Conservation (phyloP, 2,888 invertebrate species). For the Theristus sp. region DNA sequence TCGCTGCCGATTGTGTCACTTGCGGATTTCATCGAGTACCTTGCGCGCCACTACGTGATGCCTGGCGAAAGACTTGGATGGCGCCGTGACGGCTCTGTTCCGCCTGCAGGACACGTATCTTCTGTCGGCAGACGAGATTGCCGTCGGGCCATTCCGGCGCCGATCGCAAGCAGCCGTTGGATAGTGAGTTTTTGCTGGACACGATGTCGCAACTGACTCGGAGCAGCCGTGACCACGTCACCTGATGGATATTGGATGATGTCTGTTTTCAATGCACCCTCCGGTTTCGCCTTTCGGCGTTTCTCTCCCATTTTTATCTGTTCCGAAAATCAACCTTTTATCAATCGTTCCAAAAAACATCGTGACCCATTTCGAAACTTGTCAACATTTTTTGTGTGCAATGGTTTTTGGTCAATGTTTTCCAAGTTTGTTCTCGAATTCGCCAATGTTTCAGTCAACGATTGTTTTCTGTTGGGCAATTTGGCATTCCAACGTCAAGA, state of each 20-base stretch:
- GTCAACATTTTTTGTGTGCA: too few relatives aligned
- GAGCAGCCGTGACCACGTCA: background rate
- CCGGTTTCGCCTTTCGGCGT: too few relatives aligned
- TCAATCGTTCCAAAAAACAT: too few relatives aligned
- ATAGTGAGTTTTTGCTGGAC: too few relatives aligned
- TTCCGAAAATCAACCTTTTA: too few relatives aligned
- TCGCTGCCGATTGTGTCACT: too few relatives aligned
- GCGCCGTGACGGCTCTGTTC: background rate
- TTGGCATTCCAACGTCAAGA: background rate
- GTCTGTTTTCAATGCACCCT: background rate
- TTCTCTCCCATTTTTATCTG: too few relatives aligned
- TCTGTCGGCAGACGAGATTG: background rate
- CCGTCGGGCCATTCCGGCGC: too few relatives aligned
- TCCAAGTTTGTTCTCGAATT: too few relatives aligned
- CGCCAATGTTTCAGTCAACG: background rate
- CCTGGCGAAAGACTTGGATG: background rate
- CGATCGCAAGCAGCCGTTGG: too few relatives aligned
- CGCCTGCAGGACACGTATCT: background rate
- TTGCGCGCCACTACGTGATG: background rate
- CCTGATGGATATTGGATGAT: background rate
- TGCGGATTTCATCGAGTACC: background rate
- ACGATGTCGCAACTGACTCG: background rate
- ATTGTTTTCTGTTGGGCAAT: background rate
- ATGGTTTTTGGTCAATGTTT: too few relatives aligned
- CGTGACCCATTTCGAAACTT: too few relatives aligned